phyloP scores from a whole-genome alignment of 2,113 vertebrate genomes.

The human region DNA sequence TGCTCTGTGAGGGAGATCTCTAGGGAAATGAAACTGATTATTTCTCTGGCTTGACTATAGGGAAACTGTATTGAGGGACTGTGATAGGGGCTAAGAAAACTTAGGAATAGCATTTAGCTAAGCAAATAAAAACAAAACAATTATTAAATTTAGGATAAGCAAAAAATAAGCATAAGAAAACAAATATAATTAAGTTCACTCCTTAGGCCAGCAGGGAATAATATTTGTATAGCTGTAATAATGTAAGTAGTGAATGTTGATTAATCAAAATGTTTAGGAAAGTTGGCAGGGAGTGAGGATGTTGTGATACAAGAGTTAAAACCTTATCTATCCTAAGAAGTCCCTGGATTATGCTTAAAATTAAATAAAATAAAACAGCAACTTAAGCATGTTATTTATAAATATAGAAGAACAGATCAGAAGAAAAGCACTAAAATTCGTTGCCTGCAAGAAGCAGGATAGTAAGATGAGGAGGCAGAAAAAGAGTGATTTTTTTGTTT shows the following conservation, averaged over 20 bases:
- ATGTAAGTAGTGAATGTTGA: background rate
- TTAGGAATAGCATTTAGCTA: background rate
- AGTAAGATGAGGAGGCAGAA: background rate
- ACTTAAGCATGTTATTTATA: background rate
- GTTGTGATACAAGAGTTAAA: background rate
- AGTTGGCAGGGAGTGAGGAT: background rate
- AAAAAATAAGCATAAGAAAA: background rate
- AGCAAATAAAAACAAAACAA: background rate
- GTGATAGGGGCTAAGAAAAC: background rate
- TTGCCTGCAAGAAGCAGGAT: background rate
- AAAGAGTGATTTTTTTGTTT: background rate
- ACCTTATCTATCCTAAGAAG: background rate
- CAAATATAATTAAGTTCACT: background rate
- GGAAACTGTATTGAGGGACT: background rate
- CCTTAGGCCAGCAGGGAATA: background rate
- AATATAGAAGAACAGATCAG: background rate
- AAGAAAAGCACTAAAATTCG: background rate
- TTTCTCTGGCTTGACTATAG: background rate
- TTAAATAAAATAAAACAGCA: background rate
- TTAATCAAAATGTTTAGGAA: background rate
- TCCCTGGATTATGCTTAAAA: background rate
- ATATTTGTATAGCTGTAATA: background rate
- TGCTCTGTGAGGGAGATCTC: background rate
- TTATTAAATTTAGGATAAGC: background rate
- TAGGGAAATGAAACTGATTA: background rate